Evolutionary conservation across 1,140 invertebrate genomes (phyloP).

Genomic region (Oedothorax gibbosus): DNA sequence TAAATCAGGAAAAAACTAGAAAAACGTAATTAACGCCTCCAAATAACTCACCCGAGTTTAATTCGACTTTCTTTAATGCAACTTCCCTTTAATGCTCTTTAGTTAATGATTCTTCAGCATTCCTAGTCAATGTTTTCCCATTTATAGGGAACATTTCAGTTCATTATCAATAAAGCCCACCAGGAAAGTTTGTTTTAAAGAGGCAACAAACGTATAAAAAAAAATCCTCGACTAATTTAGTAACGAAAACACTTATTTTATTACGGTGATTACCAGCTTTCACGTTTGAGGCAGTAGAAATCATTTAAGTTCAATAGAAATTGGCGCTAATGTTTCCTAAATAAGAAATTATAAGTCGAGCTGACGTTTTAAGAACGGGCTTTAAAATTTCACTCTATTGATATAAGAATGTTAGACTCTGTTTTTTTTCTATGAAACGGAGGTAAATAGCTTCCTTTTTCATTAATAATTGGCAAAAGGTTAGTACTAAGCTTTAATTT

Average conservation of each 20-base stretch:
- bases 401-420: too few species aligned
- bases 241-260: conserved; percentile 40
- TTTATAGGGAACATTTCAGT: conserved; percentile 27
- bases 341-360: neutral
- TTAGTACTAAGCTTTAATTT: too few species aligned
- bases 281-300: conserved; percentile 4
- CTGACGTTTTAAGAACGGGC: too few species aligned
- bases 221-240: conserved; percentile 35
- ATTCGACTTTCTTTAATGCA: conserved; percentile 10
- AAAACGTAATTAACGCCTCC: conserved; percentile 27
- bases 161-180: conserved; percentile 6
- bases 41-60: conserved; percentile 1
- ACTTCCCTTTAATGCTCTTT: neutral
- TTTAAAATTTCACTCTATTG: too few species aligned
- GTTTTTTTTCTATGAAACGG: too few species aligned
- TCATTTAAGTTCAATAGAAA: conserved; percentile 17
- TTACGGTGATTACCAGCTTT: conserved; percentile 13
- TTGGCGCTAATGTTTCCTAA: conserved; percentile 18
- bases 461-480: too few species aligned
- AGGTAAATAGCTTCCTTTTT: too few species aligned
- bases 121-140: conserved; percentile 25
- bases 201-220: conserved; percentile 7
- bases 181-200: conserved; percentile 29
- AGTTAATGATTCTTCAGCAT: conserved; percentile 13
- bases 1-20: neutral